Percentiles rank a stretch among this genome's conserved stretches.
Conservation (phyloP, 1,140 invertebrate species). For the Amphibalanus amphitrite region DNA sequence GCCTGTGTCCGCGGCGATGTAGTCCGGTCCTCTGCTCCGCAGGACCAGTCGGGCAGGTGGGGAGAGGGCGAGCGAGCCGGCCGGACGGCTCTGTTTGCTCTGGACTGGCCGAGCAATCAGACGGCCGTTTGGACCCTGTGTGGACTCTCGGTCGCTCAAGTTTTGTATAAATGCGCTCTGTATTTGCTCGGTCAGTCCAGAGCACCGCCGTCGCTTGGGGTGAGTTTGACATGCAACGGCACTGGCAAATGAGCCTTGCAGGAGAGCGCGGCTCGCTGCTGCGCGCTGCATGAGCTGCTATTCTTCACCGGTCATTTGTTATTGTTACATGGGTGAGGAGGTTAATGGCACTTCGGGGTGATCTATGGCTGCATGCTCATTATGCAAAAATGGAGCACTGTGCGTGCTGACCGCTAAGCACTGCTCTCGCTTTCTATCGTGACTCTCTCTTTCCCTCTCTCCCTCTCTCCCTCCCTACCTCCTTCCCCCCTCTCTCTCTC, state of each 20-base stretch:
- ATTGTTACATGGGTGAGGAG: not conserved
- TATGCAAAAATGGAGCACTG: not conserved
- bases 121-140: not conserved
- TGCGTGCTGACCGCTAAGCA: not conserved
- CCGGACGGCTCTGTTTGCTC: not conserved
- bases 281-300: not conserved
- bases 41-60: no score
- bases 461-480: no score
- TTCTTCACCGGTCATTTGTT: not conserved
- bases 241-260: not conserved
- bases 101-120: not conserved
- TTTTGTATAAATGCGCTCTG: not conserved
- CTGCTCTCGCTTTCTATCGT: no score
- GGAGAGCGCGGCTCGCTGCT: not conserved
- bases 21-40: not conserved
- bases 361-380: not conserved
- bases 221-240: not conserved
- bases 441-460: no score
- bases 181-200: not conserved
- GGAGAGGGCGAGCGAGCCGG: not conserved
- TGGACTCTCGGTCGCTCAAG: not conserved
- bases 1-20: not conserved
- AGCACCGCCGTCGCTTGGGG: not conserved
- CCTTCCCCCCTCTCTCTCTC: no score
- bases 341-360: not conserved